A percentile compares a stretch with the other conserved stretches of the same genome.
Conservation (phyloP, 2,113 vertebrate species). For the Cryptotis parvus region DNA sequence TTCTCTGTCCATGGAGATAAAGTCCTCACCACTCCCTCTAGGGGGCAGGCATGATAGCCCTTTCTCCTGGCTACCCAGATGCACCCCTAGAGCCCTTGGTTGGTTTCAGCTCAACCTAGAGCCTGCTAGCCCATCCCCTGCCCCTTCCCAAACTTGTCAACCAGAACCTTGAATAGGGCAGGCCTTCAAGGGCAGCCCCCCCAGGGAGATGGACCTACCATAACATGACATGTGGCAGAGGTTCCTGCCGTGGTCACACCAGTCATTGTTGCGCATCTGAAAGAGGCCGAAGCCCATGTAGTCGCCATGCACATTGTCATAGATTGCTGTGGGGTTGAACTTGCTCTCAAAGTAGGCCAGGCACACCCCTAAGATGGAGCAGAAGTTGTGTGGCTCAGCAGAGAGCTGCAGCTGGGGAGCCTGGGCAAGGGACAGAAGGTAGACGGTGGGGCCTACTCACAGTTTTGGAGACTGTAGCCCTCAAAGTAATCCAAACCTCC, state of each 20-base stretch:
- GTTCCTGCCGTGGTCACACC: slow-evolving; percentile 68
- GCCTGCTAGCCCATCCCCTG: background rate
- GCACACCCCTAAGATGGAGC: slow-evolving; percentile 71
- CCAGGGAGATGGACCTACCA: background rate
- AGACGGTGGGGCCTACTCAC: slow-evolving; percentile 50
- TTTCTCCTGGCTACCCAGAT: fast-evolving
- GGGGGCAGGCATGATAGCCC: no score
- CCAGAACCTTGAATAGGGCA: background rate
- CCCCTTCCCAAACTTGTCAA: background rate
- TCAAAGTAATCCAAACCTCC: slow-evolving; percentile 73
- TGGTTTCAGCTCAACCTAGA: background rate
- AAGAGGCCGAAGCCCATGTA: slow-evolving; percentile 73
- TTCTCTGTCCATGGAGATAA: background rate
- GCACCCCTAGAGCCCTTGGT: fast-evolving
- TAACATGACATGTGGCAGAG: slow-evolving; percentile 57
- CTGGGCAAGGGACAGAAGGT: fast-evolving
- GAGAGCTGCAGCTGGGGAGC: no score
- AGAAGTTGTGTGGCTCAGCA: background rate
- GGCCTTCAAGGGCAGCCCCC: background rate
- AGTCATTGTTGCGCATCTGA: slow-evolving; percentile 60
- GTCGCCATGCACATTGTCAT: background rate
- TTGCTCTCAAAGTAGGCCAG: slow-evolving; percentile 82
- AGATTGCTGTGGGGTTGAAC: slow-evolving; percentile 75
- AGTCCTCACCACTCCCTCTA: background rate
- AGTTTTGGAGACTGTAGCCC: slow-evolving; percentile 77